These are phyloP conservation scores for Maniola jurtina DNA, from an alignment of 1,140 invertebrate species.

Conservation along the genomic window DNA sequence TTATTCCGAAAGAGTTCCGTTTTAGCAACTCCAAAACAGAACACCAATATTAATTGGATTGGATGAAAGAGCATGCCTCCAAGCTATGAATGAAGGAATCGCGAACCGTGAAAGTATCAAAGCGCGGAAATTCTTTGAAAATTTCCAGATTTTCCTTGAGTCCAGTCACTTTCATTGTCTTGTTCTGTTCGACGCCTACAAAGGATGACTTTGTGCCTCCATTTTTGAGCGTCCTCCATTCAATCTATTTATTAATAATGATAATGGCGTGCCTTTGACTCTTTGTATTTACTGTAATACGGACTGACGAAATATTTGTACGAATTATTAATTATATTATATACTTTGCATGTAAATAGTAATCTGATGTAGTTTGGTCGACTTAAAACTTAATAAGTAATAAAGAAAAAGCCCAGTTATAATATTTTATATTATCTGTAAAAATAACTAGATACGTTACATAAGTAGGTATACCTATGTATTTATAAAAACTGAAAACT, in stretches of 20 bases:
- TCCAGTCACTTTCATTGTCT: conserved; percentile 38
- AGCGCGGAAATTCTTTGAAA: conserved; percentile 30
- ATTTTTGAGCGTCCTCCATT: conserved; percentile 54
- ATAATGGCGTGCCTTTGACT: background rate
- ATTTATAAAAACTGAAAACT: too few species aligned
- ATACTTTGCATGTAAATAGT: too few species aligned
- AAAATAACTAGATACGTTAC: too few species aligned
- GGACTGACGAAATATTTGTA: background rate
- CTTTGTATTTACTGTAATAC: background rate
- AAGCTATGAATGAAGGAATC: background rate
- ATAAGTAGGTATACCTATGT: too few species aligned
- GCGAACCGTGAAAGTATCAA: conserved; percentile 5
- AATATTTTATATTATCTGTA: too few species aligned
- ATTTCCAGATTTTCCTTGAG: conserved; percentile 17
- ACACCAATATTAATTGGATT: conserved; percentile 4
- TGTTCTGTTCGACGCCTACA: conserved; percentile 30
- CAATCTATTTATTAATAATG: conserved; percentile 42
- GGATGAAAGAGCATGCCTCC: background rate
- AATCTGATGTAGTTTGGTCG: too few species aligned
- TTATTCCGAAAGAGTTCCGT: background rate
- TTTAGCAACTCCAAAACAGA: background rate
- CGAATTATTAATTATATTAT: background rate
- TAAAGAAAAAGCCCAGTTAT: too few species aligned
- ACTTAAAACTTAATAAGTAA: too few species aligned
- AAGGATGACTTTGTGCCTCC: conserved; percentile 40